These are phyloP conservation scores for Potamarius usumacintae DNA, from an alignment of 2,113 vertebrate species.

Conservation along the genomic window DNA sequence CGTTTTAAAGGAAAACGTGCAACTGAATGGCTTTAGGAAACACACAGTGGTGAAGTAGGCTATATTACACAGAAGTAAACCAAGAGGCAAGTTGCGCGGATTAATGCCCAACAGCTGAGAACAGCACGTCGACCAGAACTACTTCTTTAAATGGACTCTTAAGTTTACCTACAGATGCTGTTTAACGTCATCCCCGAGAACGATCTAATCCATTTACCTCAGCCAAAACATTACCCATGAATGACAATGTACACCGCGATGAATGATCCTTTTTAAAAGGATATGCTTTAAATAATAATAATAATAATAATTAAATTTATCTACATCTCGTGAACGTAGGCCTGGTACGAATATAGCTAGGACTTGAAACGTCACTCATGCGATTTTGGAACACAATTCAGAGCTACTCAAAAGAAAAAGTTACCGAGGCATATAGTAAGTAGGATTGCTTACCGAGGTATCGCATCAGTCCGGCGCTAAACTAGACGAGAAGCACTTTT, in stretches of 20 bases:
- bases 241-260: neutral
- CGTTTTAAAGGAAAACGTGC: neutral
- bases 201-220: neutral
- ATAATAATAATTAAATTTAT: neutral
- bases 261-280: neutral
- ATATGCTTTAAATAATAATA: neutral
- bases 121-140: conserved; percentile 68
- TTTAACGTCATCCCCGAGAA: neutral
- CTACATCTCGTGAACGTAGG: neutral
- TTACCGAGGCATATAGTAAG: neutral
- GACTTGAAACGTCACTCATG: conserved; percentile 35
- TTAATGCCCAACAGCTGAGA: conserved; percentile 56
- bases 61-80: conserved; percentile 9
- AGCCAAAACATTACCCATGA: neutral
- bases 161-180: conserved; percentile 43
- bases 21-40: neutral
- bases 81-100: conserved; percentile 57
- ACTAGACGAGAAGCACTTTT: neutral
- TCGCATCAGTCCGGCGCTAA: neutral
- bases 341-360: neutral
- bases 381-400: conserved; percentile 4
- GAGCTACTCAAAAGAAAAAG: neutral
- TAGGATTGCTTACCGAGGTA: neutral
- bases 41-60: neutral
- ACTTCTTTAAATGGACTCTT: conserved; percentile 80